A percentile compares a stretch with the other conserved stretches of the same genome.
Conservation (phyloP, 2,888 invertebrate species). For the Poecilobothrus nobilitatus region DNA sequence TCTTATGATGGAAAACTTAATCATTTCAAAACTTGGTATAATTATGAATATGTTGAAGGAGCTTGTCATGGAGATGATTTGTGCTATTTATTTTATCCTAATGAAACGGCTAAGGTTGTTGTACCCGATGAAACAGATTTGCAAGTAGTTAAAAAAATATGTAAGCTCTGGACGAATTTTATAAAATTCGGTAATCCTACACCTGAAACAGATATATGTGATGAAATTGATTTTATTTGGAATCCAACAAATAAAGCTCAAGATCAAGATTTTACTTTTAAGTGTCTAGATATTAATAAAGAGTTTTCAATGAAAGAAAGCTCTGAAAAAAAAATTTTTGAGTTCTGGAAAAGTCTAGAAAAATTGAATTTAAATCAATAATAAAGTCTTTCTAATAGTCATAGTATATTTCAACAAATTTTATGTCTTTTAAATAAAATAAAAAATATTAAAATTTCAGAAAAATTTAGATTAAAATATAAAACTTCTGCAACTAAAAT, state of each 20-base stretch:
- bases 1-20: slow-evolving; percentile 47
- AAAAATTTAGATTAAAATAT: no score
- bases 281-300: slow-evolving; percentile 35
- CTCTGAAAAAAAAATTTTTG: slow-evolving; percentile 34
- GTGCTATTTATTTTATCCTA: slow-evolving; percentile 44
- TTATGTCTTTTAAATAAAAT: no score
- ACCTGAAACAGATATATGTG: slow-evolving; percentile 23
- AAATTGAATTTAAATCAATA: no score
- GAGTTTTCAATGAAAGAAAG: slow-evolving; percentile 32
- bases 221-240: slow-evolving; percentile 29
- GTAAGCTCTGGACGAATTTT: slow-evolving; percentile 57
- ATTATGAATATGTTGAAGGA: slow-evolving; percentile 43
- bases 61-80: slow-evolving; percentile 51
- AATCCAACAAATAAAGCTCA: slow-evolving; percentile 22
- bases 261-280: slow-evolving; percentile 26
- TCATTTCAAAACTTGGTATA: slow-evolving; percentile 42
- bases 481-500: no score
- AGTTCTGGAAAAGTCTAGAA: slow-evolving; percentile 33
- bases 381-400: no score
- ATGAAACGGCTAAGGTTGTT: slow-evolving; percentile 15
- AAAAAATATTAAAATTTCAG: no score
- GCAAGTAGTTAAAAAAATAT: slow-evolving; percentile 43
- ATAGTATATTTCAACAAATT: no score
- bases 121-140: slow-evolving; percentile 27
- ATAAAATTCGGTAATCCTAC: slow-evolving; percentile 48